Conservation (phyloP, 2,113 vertebrate species). For the Stegostoma tigrinum region DNA sequence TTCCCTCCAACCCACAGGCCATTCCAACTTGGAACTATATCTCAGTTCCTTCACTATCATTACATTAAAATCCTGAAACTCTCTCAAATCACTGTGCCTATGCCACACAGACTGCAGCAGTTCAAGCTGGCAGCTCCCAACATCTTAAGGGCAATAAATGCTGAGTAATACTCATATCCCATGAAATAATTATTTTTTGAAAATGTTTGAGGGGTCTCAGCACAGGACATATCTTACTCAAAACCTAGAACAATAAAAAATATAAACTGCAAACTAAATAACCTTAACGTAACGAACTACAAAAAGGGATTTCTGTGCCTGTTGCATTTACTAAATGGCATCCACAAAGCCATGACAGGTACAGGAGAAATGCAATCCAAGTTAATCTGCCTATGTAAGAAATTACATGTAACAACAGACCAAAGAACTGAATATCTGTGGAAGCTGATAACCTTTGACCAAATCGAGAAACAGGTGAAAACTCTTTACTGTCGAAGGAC, state of each 20-base stretch:
- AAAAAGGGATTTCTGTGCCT: background rate
- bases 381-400: background rate
- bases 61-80: too few species aligned
- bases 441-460: background rate
- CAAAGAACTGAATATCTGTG: background rate
- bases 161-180: background rate
- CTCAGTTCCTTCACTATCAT: too few species aligned
- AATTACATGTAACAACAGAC: background rate
- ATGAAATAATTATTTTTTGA: background rate
- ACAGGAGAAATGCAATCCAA: background rate
- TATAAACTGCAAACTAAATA: background rate
- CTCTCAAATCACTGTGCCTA: too few species aligned
- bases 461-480: background rate
- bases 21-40: too few species aligned
- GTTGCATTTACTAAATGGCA: background rate
- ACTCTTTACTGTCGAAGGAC: too few species aligned
- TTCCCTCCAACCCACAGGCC: too few species aligned
- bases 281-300: background rate
- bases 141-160: background rate
- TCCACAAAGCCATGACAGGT: background rate
- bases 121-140: too few species aligned
- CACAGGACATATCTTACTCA: background rate
- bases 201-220: background rate
- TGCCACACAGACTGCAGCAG: too few species aligned
- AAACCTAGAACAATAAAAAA: background rate